These are phyloP conservation scores for Cepphus grylle DNA, from an alignment of 2,113 vertebrate species.

Conservation along the genomic window DNA sequence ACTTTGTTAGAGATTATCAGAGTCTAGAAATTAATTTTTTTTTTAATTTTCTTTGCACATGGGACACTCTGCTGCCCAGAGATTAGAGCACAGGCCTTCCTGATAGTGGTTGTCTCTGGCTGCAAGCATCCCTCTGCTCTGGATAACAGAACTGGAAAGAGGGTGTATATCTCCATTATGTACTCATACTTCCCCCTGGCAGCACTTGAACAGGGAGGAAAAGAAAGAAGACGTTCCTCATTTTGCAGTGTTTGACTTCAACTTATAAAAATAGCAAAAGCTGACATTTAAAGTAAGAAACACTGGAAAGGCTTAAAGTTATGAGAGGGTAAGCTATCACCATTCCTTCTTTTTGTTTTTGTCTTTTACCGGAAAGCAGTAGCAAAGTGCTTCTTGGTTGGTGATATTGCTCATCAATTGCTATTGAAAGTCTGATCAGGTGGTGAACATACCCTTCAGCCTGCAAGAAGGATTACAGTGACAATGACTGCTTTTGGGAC, in stretches of 20 bases:
- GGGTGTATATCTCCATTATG: neutral
- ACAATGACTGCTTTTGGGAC: slow-evolving; percentile 79
- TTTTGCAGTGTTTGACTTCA: neutral
- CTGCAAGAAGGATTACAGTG: slow-evolving; percentile 77
- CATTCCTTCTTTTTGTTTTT: neutral
- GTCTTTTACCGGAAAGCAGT: neutral
- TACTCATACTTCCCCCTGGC: neutral
- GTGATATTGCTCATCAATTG: slow-evolving; percentile 62
- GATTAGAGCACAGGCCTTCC: neutral
- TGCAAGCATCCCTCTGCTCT: neutral
- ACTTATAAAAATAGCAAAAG: neutral
- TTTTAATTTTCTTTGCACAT: neutral
- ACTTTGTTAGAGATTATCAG: neutral
- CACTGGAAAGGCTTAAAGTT: neutral
- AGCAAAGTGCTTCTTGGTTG: neutral
- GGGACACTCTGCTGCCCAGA: neutral
- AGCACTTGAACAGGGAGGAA: accelerated
- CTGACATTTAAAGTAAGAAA: neutral
- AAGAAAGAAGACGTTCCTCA: neutral
- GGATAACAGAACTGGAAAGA: neutral
- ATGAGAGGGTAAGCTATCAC: neutral
- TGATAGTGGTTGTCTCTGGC: neutral
- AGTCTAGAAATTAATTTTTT: neutral
- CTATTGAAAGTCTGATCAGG: slow-evolving; percentile 72
- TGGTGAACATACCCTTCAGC: slow-evolving; percentile 72